Conservation (phyloP, 2,888 invertebrate genomes). For the Andricus curvator region DNA sequence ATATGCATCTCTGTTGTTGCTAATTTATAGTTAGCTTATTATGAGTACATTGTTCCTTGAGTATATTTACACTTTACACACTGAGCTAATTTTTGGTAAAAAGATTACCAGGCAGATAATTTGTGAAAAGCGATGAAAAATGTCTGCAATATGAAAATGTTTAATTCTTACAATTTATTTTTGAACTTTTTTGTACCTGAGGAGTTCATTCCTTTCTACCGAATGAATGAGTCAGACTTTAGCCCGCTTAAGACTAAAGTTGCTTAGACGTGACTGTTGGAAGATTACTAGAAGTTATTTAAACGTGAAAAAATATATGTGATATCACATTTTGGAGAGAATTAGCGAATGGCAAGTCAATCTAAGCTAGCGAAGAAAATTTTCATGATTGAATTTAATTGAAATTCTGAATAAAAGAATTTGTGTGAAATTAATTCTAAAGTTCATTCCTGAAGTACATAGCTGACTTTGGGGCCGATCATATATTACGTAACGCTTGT, state of each 20-base stretch:
- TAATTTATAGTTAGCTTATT: neutral
- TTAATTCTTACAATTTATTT: neutral
- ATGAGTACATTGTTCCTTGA: slow-evolving; percentile 8
- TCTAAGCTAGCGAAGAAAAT: slow-evolving; percentile 3
- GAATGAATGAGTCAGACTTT: neutral
- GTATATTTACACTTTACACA: neutral
- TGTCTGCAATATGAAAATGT: neutral
- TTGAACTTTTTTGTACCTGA: neutral
- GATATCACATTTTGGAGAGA: neutral
- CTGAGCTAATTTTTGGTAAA: neutral
- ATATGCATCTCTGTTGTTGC: neutral
- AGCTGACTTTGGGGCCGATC: no score
- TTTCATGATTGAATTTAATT: neutral
- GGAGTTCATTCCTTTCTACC: neutral
- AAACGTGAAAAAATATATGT: neutral
- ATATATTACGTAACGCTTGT: no score
- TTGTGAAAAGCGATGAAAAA: slow-evolving; percentile 1
- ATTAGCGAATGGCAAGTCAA: neutral
- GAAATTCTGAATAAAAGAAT: no score
- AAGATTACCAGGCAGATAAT: slow-evolving; percentile 12
- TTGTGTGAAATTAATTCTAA: no score
- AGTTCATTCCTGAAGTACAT: no score
- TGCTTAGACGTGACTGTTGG: neutral
- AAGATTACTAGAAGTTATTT: neutral
- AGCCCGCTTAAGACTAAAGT: neutral